A percentile compares a stretch with the other conserved stretches of the same genome.
phyloP scores from a whole-genome alignment of 2,888 invertebrate species.

The Microctonus aethiopoides region DNA sequence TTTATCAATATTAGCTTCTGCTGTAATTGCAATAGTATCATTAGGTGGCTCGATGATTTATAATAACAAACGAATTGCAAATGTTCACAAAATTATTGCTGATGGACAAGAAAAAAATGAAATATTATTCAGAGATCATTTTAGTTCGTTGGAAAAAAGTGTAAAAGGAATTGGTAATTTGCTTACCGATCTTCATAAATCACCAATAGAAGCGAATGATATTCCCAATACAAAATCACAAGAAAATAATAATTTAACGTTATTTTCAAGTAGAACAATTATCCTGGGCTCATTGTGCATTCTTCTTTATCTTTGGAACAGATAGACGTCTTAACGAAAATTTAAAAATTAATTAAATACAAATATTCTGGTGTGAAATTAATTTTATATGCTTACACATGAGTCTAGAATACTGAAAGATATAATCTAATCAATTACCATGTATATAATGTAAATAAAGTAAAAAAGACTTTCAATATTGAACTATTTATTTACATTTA shows the following conservation, averaged over 20 bases:
- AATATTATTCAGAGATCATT: slow-evolving; percentile 40
- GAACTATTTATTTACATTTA: slow-evolving; percentile 15
- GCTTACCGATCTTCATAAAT: too few species aligned
- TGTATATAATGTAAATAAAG: slow-evolving; percentile 13
- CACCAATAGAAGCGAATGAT: neutral
- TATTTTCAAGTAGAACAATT: slow-evolving; percentile 5
- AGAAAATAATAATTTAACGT: neutral
- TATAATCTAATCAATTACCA: neutral
- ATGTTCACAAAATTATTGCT: slow-evolving; percentile 50
- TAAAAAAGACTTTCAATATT: neutral
- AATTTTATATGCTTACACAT: neutral
- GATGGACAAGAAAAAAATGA: slow-evolving; percentile 53
- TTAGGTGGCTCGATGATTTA: slow-evolving; percentile 59
- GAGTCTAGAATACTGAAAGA: neutral
- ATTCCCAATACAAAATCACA: too few species aligned
- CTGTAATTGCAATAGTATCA: slow-evolving; percentile 56
- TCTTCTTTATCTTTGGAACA: slow-evolving; percentile 16
- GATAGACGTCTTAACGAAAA: slow-evolving; percentile 5
- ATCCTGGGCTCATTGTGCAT: slow-evolving; percentile 12
- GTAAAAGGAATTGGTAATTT: slow-evolving; percentile 9
- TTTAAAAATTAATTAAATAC: neutral
- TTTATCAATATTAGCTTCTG: slow-evolving; percentile 59
- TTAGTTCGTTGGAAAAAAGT: slow-evolving; percentile 41
- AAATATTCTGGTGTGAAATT: neutral
- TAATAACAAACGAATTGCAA: slow-evolving; percentile 56